Percentiles rank a stretch among this genome's conserved stretches.
phyloP scores from a whole-genome alignment of 2,797 vertebrate species.

The Poecile montanus region DNA sequence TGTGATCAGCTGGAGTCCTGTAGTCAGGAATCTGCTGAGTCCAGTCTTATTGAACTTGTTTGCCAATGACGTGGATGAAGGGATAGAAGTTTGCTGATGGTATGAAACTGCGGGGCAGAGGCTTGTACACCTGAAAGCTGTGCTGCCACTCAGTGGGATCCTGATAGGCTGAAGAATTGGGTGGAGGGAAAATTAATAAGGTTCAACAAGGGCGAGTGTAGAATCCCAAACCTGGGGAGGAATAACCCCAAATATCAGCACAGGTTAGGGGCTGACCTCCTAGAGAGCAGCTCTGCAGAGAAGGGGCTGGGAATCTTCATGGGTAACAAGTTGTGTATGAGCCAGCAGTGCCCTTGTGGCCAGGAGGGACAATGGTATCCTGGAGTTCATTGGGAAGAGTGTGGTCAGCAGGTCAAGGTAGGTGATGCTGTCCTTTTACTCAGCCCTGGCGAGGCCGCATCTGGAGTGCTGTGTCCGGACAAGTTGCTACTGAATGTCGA shows the following conservation, averaged over 20 bases:
- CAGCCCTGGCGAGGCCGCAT: not conserved
- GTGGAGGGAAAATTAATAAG: not conserved
- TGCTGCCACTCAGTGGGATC: not conserved
- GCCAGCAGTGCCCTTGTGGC: too few relatives aligned
- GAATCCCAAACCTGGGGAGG: not conserved
- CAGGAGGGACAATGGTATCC: not conserved
- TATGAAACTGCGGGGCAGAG: not conserved
- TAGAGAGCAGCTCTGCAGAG: not conserved
- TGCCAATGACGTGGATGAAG: not conserved
- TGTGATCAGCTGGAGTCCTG: not conserved
- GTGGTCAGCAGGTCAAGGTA: not conserved
- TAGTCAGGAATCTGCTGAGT: not conserved
- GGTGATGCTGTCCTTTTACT: not conserved
- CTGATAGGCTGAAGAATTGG: not conserved
- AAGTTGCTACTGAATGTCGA: not conserved
- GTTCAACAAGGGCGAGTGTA: not conserved
- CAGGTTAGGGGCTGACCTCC: not conserved
- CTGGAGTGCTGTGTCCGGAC: not conserved
- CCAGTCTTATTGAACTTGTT: not conserved
- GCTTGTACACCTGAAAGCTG: not conserved
- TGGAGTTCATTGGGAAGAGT: not conserved
- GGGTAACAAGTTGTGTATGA: rapidly evolving
- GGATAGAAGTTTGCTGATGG: not conserved
- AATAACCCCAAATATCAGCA: not conserved
- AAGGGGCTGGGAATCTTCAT: not conserved